phyloP scores from a whole-genome alignment of 2,113 vertebrate species.

The Bombycilla garrulus region DNA sequence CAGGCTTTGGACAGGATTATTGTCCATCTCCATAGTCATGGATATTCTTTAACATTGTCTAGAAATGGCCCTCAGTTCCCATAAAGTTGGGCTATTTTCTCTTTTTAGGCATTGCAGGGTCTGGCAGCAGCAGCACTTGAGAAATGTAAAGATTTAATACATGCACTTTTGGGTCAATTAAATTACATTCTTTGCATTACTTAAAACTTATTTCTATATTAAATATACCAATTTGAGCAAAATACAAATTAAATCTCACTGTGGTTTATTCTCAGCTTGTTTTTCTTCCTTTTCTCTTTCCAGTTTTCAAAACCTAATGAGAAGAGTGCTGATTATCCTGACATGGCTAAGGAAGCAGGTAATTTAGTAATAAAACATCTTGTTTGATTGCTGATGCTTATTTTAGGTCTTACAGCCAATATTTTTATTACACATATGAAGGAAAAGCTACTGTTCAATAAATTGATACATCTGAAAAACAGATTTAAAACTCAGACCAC shows the following conservation, averaged over 20 bases:
- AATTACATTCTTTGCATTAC: not conserved
- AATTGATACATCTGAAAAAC: not conserved
- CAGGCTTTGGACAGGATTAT: not conserved
- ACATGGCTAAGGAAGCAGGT: conserved; percentile 96
- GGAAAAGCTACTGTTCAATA: not conserved
- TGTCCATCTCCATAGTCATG: not conserved
- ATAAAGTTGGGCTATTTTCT: not conserved
- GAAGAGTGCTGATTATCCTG: conserved; percentile 84
- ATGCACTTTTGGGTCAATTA: not conserved
- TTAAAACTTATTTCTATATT: not conserved
- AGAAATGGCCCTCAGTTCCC: not conserved
- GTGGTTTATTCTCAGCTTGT: not conserved
- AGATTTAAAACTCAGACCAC: not conserved
- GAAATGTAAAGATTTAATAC: not conserved
- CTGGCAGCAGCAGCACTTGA: not conserved
- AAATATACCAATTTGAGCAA: not conserved
- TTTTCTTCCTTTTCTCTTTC: not conserved
- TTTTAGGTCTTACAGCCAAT: not conserved
- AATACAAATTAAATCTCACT: not conserved
- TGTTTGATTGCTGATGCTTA: not conserved
- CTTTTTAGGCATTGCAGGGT: not conserved
- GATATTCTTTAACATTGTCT: not conserved
- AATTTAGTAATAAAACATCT: not conserved
- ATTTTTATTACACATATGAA: not conserved
- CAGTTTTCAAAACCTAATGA: conserved; percentile 87